Evolutionary conservation across 1,140 invertebrate genomes (phyloP).

Genomic region (Halyomorpha halys): DNA sequence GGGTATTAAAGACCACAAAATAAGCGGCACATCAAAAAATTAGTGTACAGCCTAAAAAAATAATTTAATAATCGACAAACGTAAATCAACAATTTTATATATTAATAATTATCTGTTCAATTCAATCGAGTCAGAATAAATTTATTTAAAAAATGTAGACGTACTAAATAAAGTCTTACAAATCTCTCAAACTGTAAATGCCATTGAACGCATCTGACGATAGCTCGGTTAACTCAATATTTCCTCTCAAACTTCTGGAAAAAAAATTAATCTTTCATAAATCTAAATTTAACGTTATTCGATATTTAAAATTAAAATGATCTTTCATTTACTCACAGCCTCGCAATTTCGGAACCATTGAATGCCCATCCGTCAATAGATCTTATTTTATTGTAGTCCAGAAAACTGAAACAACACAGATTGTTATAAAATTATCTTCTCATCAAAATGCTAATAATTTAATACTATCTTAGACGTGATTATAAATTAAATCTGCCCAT

Average conservation of each 20-base stretch:
- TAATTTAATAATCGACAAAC: too few species aligned
- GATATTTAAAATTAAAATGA: neutral
- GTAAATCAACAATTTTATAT: too few species aligned
- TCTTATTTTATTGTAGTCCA: constrained; percentile 50
- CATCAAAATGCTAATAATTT: too few species aligned
- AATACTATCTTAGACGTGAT: too few species aligned
- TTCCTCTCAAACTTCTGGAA: constrained; percentile 56
- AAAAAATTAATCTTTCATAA: neutral
- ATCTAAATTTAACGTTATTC: neutral
- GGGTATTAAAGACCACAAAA: too few species aligned
- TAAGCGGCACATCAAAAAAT: too few species aligned
- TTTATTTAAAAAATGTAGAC: neutral
- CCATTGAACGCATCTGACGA: constrained; percentile 54
- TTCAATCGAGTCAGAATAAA: too few species aligned
- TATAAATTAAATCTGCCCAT: too few species aligned
- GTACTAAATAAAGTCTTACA: constrained; percentile 45
- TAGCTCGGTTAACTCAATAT: constrained; percentile 46
- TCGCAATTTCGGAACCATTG: constrained; percentile 50
- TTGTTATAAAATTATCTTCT: too few species aligned
- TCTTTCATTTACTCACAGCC: constrained; percentile 45
- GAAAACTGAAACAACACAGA: constrained; percentile 37
- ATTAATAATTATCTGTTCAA: too few species aligned
- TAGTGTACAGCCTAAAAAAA: too few species aligned
- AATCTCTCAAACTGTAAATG: constrained; percentile 43
- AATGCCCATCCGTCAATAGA: constrained; percentile 50